Percentiles rank a stretch among this genome's conserved stretches.
phyloP scores from a whole-genome alignment of 2,113 vertebrate genomes.

The Aix galericulata region DNA sequence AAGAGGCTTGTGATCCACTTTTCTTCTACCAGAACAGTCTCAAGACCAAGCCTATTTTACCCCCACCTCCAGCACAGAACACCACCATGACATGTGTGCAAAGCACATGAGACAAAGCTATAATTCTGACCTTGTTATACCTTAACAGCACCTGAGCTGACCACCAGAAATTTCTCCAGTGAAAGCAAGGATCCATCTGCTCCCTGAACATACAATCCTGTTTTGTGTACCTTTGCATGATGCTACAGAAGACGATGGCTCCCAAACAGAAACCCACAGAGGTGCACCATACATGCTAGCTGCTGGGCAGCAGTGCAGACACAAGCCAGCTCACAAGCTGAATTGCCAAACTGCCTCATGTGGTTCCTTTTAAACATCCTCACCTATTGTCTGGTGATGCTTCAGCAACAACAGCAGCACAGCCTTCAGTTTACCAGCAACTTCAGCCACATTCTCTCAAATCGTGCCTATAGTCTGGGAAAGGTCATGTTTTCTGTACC shows the following conservation, averaged over 20 bases:
- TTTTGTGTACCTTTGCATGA: rapidly evolving
- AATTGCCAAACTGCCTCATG: not conserved
- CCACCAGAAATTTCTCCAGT: not conserved
- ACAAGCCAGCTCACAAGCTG: not conserved
- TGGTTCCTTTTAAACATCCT: not conserved
- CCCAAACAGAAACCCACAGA: not conserved
- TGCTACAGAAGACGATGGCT: not conserved
- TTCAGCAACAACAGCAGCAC: not conserved
- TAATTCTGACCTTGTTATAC: not conserved
- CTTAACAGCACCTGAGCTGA: not conserved
- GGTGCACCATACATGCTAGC: too few relatives aligned
- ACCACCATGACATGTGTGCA: not conserved
- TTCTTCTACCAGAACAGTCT: not conserved
- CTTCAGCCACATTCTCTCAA: not conserved
- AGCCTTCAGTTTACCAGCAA: not conserved
- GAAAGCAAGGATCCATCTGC: not conserved
- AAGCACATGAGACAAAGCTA: not conserved
- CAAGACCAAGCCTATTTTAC: not conserved
- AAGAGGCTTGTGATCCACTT: not conserved
- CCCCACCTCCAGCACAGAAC: not conserved
- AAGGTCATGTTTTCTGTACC: not conserved
- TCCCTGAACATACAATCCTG: not conserved
- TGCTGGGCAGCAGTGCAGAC: not conserved
- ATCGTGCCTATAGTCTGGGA: not conserved
- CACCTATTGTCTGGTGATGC: not conserved